Base-by-base conservation (phyloP, 2,888 invertebrate genomes). In the Cistogaster globosa region DNA sequence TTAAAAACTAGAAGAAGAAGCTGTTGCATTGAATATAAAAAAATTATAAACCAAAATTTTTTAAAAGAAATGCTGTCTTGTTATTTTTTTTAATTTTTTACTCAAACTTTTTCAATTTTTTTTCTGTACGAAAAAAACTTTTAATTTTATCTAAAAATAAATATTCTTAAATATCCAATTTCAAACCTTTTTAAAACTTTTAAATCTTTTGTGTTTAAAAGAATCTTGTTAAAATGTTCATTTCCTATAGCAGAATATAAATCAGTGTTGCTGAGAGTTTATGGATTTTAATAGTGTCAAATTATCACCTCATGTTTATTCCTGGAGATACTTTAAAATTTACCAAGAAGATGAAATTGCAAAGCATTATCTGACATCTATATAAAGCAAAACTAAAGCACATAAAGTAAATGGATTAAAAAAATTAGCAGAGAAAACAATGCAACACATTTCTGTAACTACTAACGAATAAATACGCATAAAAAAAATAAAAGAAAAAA, bases 351-450 rank as follows among this genome's bases (percentile, higher is more conserved):
- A 65, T 32, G 51, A 74, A 20, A 72, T 62, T 48, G 22, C 22
- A 48, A 77, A 74, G 42, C 22, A 58, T 62, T 78, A 78, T 65
- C 74, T 78, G 69, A 36, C 51, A 62, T 20, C 36, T 32, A 51
- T 9, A 58, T 58, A 69, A 72, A 68, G 63, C 55, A 57, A 60
- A 75, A 82, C 48, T 67, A 48, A 75, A 82, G 62, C 74, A 81
- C 69, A 85, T 85, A 85, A 85, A 85, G 78, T 82, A 75, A 85
- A 82, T 75, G 74, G 82, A 75, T 85, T 78, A 82, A 78, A 82
- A 69, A 82, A 82, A 82, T 85, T 82, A 82, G 85, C 65, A 78
- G 79, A 85, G 63, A 26, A 26, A 26, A 26, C 26, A 26, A 2
- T 53, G 60, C 11, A 48, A 68, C 55, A 60, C 45, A 48, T 60